Evolutionary conservation across 2,888 invertebrate genomes (phyloP), one percentile per base, ranked within the genome.

Genomic region (Tenthredo mesomela): DNA sequence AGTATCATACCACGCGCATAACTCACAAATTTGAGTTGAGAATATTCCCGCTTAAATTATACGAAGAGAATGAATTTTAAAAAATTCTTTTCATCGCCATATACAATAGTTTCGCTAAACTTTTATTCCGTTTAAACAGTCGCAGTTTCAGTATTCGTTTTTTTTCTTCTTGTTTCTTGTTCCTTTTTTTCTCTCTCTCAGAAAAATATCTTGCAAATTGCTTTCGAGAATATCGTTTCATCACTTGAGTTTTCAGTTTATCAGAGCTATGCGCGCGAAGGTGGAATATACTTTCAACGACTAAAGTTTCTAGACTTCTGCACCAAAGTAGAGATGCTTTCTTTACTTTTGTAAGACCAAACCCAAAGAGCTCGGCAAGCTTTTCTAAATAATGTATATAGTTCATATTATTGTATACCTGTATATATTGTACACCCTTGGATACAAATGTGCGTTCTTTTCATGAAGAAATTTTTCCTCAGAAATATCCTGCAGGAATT

Each of bases 201-300:
- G 67, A 73, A 40, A 73, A 73, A 73, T 37, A 73, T 73, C 40
- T n/a, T 73, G 43, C 71, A 73, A 40, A 73, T 73, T 73, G 71
- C 40, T 73, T 73, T 21, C 43, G 4, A 73, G 71, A 5, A 43
- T 73, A 73, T 73, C 43, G 71, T 73, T 73, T 73, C 40, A 73
- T 21, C 37, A 73, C 71, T 73, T 73, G 71, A 43, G 71, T 21
- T 73, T 73, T 40, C 71, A 73, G 10, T 73, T 73, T 73, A 73
- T 73, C 71, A 73, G 21, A 21, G 21, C 29, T 33, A 73, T 73
- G 71, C 71, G 37, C 43, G 71, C 71, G 37, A 73, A 73, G 40
- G 71, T 43, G 37, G 37, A 43, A n/a, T n/a, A n/a, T 40, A 73
- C 71, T 73, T 43, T 73, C 18, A 73, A 73, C 40, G 71, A 73